Percentiles rank a stretch among this genome's conserved stretches.
Conservation (phyloP, 2,888 invertebrate species). For the Ophion costatus region DNA sequence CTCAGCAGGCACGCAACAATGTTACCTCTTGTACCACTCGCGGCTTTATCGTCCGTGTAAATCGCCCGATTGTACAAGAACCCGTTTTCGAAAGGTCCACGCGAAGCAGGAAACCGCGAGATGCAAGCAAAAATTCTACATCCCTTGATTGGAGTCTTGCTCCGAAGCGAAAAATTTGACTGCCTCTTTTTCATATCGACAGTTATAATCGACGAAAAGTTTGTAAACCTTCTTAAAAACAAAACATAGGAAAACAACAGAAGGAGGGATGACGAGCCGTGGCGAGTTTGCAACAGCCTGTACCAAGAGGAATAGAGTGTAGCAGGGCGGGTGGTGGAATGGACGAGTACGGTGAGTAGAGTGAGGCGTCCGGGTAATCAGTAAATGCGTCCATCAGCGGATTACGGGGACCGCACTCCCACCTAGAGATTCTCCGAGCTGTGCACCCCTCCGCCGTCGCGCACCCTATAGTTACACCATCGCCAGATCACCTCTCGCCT, state of each 20-base stretch:
- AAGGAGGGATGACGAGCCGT: conserved; percentile 37
- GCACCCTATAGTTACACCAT: no score
- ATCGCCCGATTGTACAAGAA: conserved; percentile 43
- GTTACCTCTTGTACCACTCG: conserved; percentile 51
- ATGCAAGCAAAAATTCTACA: conserved; percentile 53
- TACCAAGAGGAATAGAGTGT: conserved; percentile 78
- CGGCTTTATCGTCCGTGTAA: conserved; percentile 66
- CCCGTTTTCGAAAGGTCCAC: conserved; percentile 34
- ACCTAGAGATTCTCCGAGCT: conserved; percentile 52
- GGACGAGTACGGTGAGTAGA: conserved; percentile 50
- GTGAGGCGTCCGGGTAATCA: conserved; percentile 78
- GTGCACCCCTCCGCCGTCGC: conserved; percentile 59
- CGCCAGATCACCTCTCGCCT: conserved; percentile 46
- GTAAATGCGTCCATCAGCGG: conserved; percentile 81
- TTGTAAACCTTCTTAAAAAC: not conserved
- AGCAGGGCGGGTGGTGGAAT: conserved; percentile 66
- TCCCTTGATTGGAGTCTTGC: conserved; percentile 60
- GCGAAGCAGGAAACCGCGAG: conserved; percentile 61
- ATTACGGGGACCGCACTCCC: conserved; percentile 75
- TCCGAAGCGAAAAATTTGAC: conserved; percentile 39
- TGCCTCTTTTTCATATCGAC: not conserved
- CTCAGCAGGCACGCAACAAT: conserved; percentile 16
- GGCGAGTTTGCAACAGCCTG: conserved; percentile 73
- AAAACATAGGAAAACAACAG: conserved; percentile 12
- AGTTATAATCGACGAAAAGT: no score